Base-by-base conservation (phyloP, 2,797 vertebrate species). In the Smutsia temminckii region DNA sequence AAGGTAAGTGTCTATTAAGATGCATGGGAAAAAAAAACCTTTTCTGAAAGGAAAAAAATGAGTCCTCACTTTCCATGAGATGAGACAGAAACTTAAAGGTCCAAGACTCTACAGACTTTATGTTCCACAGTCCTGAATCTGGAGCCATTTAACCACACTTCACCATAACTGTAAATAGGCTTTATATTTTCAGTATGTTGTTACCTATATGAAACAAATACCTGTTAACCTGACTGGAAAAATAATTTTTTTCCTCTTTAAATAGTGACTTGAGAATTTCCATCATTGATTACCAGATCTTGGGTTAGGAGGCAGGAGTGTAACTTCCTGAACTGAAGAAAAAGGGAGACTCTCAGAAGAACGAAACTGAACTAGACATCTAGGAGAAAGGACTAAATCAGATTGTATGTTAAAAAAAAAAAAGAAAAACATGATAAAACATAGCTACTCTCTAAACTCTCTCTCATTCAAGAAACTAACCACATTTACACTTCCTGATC, bases 291-390 rank as follows among this genome's bases (percentile, higher is more conserved):
- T 74, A 95, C 53, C 29, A 69, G 80, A 77, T 25, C 32, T 46
- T 78, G 23, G 34, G 25, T 46, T 29, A 32, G 68, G 40, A 80
- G 40, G n/a, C 2, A 61, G 23, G 81, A 79, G 17, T 49, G 0
- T 75, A 79, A 80, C 32, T 90, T 80, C 32, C 11, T 61, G 42
- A 74, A 74, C 10, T 92, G 42, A 71, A 88, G 55, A 77, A 78
- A 92, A 90, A 42, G 5, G n/a, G 42, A 42, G 69, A 46, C 21
- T 34, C n/a, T 89, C 72, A 92, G n/a, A 87, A 94, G 21, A 94
- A 81, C 40, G 25, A 72, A 75, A 85, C 53, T 90, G 59, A 79
- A 86, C 34, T 49, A 92, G 53, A 74, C 10, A 66, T 34, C 66
- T 84, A 29, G 25, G 34, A n/a, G 51, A 79, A 80, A 69, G 57